Base-by-base conservation (phyloP, 1,140 invertebrate species). In the Drosophila saltans region DNA sequence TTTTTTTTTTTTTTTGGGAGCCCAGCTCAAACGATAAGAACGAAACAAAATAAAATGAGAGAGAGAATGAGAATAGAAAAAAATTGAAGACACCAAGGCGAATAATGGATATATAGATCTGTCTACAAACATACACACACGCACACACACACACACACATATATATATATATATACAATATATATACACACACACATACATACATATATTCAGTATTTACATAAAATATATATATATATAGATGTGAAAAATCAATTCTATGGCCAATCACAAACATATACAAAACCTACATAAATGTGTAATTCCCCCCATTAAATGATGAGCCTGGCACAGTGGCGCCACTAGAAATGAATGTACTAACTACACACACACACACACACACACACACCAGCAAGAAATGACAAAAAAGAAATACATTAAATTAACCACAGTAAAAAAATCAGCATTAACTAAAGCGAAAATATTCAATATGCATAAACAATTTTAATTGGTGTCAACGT, bases 401-500 rank as follows among this genome's bases (percentile, higher is more conserved):
- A 36, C 33, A 36, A 7, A 10, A 64, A 40, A 26, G 4, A 28
- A 36, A 56, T 26, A 45, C 10, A 28, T 9, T 26, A 68, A 66
- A 40, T 43, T 58, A 66, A 28, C 24, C 30, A 60, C 40, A 21
- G 41, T 45, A 40, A 41, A 0, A 30, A 63, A 28, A 52, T 52
- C 64, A 36, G 33, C 21, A 36, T 68, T 59, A 59, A 58, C 21
- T 21, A 16, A 16, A 36, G 3, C 28, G 24, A 61, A 72, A 36
- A 61, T 48, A 73, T 30, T 11, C 39, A 11, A 57, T 24, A 57
- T 41, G 16, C 55, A 56, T 56, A 55, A 67, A 65, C 48, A 61
- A 67, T 69, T 39, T 66, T 57, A 79, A 80, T 72, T 76, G 78
- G 36, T 80, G 77, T 81, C 77, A 72, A 72, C 66, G 48, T 76